Evolutionary conservation across 2,113 vertebrate genomes (phyloP).

Genomic region (Willisornis vidua): DNA sequence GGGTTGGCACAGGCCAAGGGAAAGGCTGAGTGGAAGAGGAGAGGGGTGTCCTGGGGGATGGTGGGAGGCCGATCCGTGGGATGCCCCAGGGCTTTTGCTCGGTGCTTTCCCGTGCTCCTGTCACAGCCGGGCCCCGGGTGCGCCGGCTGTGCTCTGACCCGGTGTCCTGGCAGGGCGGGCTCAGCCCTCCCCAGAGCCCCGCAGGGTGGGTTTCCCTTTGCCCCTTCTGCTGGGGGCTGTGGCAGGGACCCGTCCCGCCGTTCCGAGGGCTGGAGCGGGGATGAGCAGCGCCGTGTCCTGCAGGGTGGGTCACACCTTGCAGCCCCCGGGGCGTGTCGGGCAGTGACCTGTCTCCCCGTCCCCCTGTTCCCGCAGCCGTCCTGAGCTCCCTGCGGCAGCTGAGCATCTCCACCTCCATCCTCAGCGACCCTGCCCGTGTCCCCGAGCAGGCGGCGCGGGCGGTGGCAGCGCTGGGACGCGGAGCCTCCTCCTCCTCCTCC

Average conservation of each 20-base stretch:
- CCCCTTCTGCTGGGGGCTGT: background rate
- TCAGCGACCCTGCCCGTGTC: constrained; percentile 85
- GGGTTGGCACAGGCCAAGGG: background rate
- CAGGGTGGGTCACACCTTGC: background rate
- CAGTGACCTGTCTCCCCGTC: background rate
- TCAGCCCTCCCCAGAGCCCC: background rate
- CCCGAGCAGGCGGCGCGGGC: constrained; percentile 88
- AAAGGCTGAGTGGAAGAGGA: background rate
- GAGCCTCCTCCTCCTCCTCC: background rate
- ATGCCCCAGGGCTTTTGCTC: rapidly evolving
- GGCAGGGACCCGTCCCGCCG: rapidly evolving
- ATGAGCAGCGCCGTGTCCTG: background rate
- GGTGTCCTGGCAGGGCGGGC: background rate
- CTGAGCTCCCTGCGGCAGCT: constrained; percentile 92
- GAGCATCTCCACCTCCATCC: constrained; percentile 90
- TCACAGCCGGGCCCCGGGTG: rapidly evolving
- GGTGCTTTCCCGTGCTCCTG: background rate
- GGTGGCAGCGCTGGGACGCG: constrained; percentile 70
- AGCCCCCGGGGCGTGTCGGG: background rate
- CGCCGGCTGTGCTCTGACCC: background rate
- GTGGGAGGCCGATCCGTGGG: rapidly evolving
- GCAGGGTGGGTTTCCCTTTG: background rate
- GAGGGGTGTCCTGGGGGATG: rapidly evolving
- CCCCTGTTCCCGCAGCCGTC: constrained; percentile 76
- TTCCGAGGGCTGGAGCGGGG: background rate